Evolutionary conservation across 92 coral and sea anemone species (phyloP).

Genomic region (Zoanthus sociatus): DNA sequence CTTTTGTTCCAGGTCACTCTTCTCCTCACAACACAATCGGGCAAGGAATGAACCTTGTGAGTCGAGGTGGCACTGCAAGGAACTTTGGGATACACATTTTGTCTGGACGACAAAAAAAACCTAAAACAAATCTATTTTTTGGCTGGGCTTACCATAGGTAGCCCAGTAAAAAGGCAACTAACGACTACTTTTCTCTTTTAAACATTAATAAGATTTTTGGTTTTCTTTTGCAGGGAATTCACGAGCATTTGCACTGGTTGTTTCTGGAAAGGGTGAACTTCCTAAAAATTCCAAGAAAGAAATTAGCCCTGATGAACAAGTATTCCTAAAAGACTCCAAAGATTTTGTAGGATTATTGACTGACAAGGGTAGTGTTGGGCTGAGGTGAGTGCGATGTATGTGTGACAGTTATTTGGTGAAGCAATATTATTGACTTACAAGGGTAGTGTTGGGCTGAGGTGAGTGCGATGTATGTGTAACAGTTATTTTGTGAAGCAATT

Average conservation of each 20-base stretch:
- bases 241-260: constrained; percentile 15
- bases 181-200: neutral
- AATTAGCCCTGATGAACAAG: constrained; percentile 32
- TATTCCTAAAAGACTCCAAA: constrained; percentile 28
- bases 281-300: constrained; percentile 33
- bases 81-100: too few relatives aligned
- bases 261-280: constrained; percentile 49
- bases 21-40: too few relatives aligned
- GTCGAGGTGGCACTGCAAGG: too few relatives aligned
- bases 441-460: constrained; percentile 18
- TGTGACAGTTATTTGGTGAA: too few relatives aligned
- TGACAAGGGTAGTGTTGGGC: constrained; percentile 16
- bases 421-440: constrained; percentile 16
- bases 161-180: neutral
- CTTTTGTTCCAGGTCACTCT: too few relatives aligned
- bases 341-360: constrained; percentile 39
- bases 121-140: too few relatives aligned
- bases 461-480: neutral
- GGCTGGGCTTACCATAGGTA: too few relatives aligned
- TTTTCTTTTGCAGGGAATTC: constrained; percentile 12
- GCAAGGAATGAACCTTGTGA: too few relatives aligned
- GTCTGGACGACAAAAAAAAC: too few relatives aligned
- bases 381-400: constrained; percentile 1
- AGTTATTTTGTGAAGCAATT: too few relatives aligned
- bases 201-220: neutral